Evolutionary conservation across 30 jellyfish, hydroid and myxozoan species (phyloP), one percentile per base, ranked within the genome.

Genomic region (Sanderia malayensis): DNA sequence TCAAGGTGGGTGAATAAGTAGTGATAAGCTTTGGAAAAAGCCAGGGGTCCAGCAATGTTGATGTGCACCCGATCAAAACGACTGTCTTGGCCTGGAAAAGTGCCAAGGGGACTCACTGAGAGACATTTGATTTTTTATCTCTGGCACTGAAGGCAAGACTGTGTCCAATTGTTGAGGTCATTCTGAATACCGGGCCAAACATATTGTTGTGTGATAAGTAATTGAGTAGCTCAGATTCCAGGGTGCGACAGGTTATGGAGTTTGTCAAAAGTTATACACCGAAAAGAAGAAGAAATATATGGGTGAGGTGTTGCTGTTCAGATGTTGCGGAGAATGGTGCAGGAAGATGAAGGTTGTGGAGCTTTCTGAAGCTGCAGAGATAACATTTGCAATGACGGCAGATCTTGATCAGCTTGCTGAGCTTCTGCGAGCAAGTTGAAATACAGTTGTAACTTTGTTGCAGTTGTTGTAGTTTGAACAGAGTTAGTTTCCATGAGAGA

Each of bases 11-110:
- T 81, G 19, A 70, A 53, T 1, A 70, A 46, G 61, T 81, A 72
- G 4, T 22, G 17, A 60, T 15, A 33, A 27, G 46, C 82, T 2
- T 69, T 30, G 0, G 82, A 70, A 2, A 31, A 22, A 3, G 91
- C 77, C 4, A 79, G 65, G 11, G 75, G 91, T 18, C 88, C 86
- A 67, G 68, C 79, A 4, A 79, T 44, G 31, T 79, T 88, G 2
- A 79, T 21, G 81, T 79, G 91, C 21, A 67, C 23, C 52, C 46
- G 86, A 23, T 47, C 76, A 32, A 79, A 79, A 30, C 88, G 45
- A 15, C 67, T 33, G 31, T 52, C 76, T 8, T 87, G 86, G 1
- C 28, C 15, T 1, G 64, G 45, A 57, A 71, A 71, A 18, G 80
- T 71, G 8, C 49, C 60, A 61, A 61, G 60, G 49, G 74, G 45